phyloP scores from a whole-genome alignment of 30 jellyfish, hydroid and myxozoan species.

The Aurelia coerulea region DNA sequence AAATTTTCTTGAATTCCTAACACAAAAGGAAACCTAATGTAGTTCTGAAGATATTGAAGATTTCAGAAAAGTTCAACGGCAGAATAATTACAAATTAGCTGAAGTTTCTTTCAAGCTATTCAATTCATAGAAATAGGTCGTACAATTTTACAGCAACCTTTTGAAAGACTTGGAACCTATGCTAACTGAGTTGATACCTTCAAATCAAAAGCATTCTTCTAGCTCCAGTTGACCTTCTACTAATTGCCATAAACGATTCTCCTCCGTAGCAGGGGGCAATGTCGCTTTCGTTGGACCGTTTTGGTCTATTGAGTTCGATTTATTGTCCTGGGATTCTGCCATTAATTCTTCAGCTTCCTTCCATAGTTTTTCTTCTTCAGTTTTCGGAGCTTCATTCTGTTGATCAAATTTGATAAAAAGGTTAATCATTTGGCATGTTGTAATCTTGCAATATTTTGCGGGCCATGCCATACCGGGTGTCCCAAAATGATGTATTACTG shows the following conservation, averaged over 20 bases:
- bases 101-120: too few species aligned
- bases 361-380: conserved; percentile 56
- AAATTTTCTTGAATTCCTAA: too few species aligned
- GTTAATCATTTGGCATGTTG: too few species aligned
- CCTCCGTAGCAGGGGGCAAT: conserved; percentile 38
- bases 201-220: conserved; percentile 72
- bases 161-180: not conserved
- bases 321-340: conserved; percentile 51
- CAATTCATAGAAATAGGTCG: too few species aligned
- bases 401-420: not conserved
- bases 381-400: conserved; percentile 10
- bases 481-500: too few species aligned
- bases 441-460: too few species aligned
- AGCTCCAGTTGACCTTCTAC: conserved; percentile 79
- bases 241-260: conserved; percentile 68
- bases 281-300: conserved; percentile 5
- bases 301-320: conserved; percentile 43
- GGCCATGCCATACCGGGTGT: too few species aligned
- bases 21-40: too few species aligned
- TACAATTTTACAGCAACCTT: not conserved
- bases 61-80: too few species aligned
- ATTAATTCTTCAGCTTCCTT: conserved; percentile 62
- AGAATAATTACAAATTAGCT: too few species aligned
- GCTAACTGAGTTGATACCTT: conserved; percentile 11
- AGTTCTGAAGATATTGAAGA: conserved; percentile 4